These are phyloP conservation scores for Salpingus planirostris DNA, from an alignment of 2,888 invertebrate species.

Conservation along the genomic window DNA sequence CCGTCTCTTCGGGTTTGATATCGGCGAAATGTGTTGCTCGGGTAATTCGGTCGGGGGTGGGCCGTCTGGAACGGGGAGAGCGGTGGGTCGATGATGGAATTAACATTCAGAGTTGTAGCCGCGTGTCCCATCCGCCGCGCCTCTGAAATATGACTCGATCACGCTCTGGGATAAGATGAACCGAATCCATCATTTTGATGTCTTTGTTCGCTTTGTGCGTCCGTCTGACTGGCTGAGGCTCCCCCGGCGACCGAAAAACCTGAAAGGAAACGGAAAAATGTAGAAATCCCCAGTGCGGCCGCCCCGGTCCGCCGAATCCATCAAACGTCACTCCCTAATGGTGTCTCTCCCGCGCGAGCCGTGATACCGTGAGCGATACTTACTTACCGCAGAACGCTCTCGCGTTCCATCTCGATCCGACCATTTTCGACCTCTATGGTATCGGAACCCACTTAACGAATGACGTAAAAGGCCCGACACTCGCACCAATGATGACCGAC, in stretches of 20 bases:
- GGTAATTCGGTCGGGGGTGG: constrained; percentile 25
- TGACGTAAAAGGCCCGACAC: too few relatives aligned
- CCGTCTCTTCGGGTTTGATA: too few relatives aligned
- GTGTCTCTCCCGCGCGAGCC: constrained; percentile 30
- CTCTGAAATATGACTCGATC: constrained; percentile 45
- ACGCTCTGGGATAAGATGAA: constrained; percentile 45
- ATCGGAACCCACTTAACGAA: constrained; percentile 8
- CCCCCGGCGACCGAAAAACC: constrained; percentile 33
- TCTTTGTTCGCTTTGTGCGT: constrained; percentile 43
- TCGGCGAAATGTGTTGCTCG: constrained; percentile 27
- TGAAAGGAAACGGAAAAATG: constrained; percentile 36
- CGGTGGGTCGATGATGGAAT: constrained; percentile 38
- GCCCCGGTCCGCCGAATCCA: constrained; percentile 36
- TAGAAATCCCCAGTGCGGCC: constrained; percentile 38
- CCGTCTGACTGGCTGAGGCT: constrained; percentile 28
- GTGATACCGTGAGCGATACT: constrained; percentile 26
- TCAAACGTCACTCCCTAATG: constrained; percentile 40
- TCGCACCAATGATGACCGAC: too few relatives aligned
- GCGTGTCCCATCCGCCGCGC: constrained; percentile 35
- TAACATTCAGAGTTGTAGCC: constrained; percentile 42
- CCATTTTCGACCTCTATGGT: constrained; percentile 16
- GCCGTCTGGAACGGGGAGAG: constrained; percentile 21
- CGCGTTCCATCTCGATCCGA: constrained; percentile 15
- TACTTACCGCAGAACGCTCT: constrained; percentile 15
- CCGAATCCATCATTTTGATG: constrained; percentile 46